Evolutionary conservation across 2,888 invertebrate genomes (phyloP).

Genomic region (Chesias legatella): DNA sequence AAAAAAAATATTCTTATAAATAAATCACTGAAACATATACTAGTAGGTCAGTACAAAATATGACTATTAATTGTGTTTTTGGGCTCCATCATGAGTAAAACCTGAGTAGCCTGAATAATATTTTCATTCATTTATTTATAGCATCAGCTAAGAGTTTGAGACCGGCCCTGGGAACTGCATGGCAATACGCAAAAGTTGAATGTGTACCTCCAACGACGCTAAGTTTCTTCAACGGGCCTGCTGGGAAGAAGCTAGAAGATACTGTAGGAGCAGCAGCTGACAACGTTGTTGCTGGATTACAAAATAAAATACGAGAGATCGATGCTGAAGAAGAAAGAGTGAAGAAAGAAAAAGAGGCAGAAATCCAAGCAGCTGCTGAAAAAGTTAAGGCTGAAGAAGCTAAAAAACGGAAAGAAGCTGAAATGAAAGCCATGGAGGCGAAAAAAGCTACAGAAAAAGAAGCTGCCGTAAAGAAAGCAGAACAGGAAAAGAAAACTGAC

Average conservation of each 20-base stretch:
- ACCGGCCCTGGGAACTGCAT: conserved; percentile 39
- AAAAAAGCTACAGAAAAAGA: conserved; percentile 33
- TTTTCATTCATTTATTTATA: conserved; percentile 50
- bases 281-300: conserved; percentile 36
- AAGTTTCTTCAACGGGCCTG: conserved; percentile 44
- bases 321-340: conserved; percentile 40
- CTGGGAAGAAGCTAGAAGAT: conserved; percentile 48
- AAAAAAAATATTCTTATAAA: too few relatives aligned
- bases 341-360: conserved; percentile 40
- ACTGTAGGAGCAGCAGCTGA: conserved; percentile 33
- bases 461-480: conserved; percentile 23
- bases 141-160: conserved; percentile 42
- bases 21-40: too few relatives aligned
- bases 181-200: conserved; percentile 68
- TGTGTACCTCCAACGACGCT: conserved; percentile 56
- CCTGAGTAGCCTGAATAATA: too few relatives aligned
- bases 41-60: too few relatives aligned
- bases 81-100: too few relatives aligned
- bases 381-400: conserved; percentile 42
- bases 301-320: conserved; percentile 41
- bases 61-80: too few relatives aligned
- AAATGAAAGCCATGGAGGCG: conserved; percentile 26
- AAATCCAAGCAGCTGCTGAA: conserved; percentile 42
- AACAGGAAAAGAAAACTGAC: conserved; percentile 23
- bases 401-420: conserved; percentile 35